Evolutionary conservation across 2,888 invertebrate species (phyloP).

Genomic region (Ferdinandea cuprea): DNA sequence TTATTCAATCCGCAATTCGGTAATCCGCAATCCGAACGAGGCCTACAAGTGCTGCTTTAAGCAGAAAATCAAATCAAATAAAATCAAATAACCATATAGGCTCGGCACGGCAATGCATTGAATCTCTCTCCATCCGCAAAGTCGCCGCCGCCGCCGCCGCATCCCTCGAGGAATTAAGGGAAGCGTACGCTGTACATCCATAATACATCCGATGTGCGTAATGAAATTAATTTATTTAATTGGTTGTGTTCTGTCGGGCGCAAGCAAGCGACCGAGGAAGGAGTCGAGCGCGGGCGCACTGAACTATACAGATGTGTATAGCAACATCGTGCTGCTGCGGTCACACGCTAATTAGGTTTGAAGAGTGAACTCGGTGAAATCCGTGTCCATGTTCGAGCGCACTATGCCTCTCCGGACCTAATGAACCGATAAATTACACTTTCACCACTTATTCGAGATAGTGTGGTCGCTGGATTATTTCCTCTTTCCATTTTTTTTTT

Average conservation of each 20-base stretch:
- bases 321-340: conserved; percentile 58
- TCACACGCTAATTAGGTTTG: conserved; percentile 69
- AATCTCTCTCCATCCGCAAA: conserved; percentile 22
- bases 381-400: conserved; percentile 56
- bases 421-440: conserved; percentile 72
- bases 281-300: neutral
- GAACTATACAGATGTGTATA: neutral
- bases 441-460: conserved; percentile 28
- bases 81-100: conserved; percentile 36
- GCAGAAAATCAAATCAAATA: conserved; percentile 57
- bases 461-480: neutral
- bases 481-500: neutral
- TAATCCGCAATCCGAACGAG: no score
- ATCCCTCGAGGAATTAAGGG: conserved; percentile 34
- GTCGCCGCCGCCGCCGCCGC: no score
- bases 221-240: conserved; percentile 74
- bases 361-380: conserved; percentile 39
- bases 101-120: conserved; percentile 1
- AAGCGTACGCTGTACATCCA: conserved; percentile 18
- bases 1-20: conserved; percentile 11
- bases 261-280: conserved; percentile 13
- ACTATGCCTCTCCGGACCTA: conserved; percentile 54
- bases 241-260: conserved; percentile 44
- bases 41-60: conserved; percentile 33
- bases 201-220: conserved; percentile 35